A percentile compares a stretch with the other conserved stretches of the same genome.
phyloP scores from a whole-genome alignment of 2,888 invertebrate genomes.

The Andrena bucephala region DNA sequence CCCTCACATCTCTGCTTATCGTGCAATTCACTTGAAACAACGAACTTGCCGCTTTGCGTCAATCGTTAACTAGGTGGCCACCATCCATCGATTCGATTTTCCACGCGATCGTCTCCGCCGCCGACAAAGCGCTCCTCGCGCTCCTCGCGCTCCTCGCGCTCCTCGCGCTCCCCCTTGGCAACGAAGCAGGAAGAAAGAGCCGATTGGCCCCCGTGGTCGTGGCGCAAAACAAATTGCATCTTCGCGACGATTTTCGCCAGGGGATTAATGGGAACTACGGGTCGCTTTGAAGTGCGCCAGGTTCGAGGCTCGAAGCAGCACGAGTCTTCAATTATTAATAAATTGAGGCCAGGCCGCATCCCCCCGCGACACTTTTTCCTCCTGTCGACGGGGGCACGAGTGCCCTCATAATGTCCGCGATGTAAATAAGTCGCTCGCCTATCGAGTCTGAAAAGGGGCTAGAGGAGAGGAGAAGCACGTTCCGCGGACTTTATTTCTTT shows the following conservation, averaged over 20 bases:
- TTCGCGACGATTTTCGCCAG: conserved; percentile 24
- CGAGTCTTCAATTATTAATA: conserved; percentile 56
- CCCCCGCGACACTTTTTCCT: conserved; percentile 32
- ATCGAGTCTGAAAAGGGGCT: conserved; percentile 35
- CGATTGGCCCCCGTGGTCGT: conserved; percentile 31
- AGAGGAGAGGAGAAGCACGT: conserved; percentile 9
- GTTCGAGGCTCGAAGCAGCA: conserved; percentile 27
- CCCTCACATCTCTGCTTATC: too few relatives aligned
- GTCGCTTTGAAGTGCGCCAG: conserved; percentile 41
- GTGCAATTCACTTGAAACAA: not conserved
- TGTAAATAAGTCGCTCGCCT: conserved; percentile 59
- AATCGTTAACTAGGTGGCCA: conserved; percentile 26
- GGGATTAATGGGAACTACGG: conserved; percentile 20
- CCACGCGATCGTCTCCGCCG: not conserved
- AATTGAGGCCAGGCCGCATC: conserved; percentile 48
- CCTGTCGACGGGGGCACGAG: conserved; percentile 23
- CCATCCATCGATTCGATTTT: conserved; percentile 27
- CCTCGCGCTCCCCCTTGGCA: not conserved
- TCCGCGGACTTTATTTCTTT: conserved; percentile 50
- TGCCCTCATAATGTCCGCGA: conserved; percentile 46
- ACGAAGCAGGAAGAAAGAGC: not conserved
- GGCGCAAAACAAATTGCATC: conserved; percentile 54
- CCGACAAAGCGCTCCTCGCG: conserved; percentile 13
- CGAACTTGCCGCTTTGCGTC: not conserved
- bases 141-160: too few relatives aligned